Evolutionary conservation across 1,140 invertebrate genomes (phyloP).

Genomic region (Orchesella cincta): DNA sequence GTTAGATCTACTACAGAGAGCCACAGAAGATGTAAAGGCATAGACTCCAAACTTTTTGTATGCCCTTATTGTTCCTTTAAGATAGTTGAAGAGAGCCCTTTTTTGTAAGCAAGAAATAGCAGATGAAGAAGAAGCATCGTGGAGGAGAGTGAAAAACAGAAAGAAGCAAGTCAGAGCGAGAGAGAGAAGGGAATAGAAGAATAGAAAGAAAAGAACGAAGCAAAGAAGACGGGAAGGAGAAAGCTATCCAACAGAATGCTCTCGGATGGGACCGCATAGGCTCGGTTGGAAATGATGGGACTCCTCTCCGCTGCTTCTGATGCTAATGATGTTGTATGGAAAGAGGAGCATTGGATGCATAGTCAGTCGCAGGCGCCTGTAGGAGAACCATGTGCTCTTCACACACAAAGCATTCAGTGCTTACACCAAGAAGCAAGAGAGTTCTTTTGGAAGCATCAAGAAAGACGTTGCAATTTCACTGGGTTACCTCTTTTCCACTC

Average conservation of each 20-base stretch:
- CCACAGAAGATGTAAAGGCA: slow-evolving; percentile 6
- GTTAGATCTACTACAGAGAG: background rate
- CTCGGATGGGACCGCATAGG: slow-evolving; percentile 19
- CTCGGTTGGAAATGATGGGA: slow-evolving; percentile 30
- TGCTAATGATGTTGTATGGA: background rate
- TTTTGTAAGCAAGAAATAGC: background rate
- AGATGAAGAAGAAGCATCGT: background rate
- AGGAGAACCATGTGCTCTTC: slow-evolving; percentile 6
- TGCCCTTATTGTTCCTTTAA: slow-evolving; percentile 15
- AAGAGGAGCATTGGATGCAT: background rate
- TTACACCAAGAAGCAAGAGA: background rate
- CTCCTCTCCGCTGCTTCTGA: background rate
- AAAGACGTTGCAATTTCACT: background rate
- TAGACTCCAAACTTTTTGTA: background rate
- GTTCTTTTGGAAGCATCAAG: background rate
- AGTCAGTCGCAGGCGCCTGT: slow-evolving; percentile 11
- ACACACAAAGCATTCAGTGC: background rate
- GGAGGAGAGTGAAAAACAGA: background rate
- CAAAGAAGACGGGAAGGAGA: slow-evolving; percentile 3
- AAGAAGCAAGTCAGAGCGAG: slow-evolving; percentile 10
- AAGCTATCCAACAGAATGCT: slow-evolving; percentile 11
- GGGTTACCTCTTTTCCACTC: slow-evolving; percentile 1
- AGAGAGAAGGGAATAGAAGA: slow-evolving; percentile 11
- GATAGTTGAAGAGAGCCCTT: slow-evolving; percentile 10
- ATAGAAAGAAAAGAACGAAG: slow-evolving; percentile 24